phyloP scores from a whole-genome alignment of 2,797 vertebrate genomes.

The Chelmon rostratus region DNA sequence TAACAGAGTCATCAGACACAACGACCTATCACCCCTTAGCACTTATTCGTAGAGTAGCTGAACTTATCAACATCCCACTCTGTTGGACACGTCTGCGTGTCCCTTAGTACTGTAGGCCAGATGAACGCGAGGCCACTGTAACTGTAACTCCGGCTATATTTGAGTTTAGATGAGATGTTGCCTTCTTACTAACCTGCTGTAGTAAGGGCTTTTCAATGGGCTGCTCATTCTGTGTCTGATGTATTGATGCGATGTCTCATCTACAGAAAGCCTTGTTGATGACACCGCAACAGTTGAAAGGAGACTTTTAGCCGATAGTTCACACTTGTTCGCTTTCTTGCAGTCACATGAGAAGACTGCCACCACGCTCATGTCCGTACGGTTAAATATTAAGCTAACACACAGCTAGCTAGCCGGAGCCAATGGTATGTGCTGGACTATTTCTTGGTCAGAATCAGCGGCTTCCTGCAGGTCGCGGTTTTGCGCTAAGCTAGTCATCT shows the following conservation, averaged over 20 bases:
- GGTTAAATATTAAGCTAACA: not conserved
- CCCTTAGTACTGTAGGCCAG: slow-evolving; percentile 75
- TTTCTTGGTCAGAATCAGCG: not conserved
- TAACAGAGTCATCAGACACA: slow-evolving; percentile 58
- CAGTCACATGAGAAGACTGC: not conserved
- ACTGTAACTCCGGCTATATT: slow-evolving; percentile 51
- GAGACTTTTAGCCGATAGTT: slow-evolving; percentile 16
- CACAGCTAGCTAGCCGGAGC: not conserved
- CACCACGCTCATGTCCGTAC: not conserved
- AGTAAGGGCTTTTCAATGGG: slow-evolving; percentile 51
- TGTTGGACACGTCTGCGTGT: slow-evolving; percentile 63
- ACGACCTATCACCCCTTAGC: slow-evolving; percentile 52
- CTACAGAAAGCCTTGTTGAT: slow-evolving; percentile 38
- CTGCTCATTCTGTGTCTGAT: slow-evolving; percentile 41
- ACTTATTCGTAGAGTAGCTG: slow-evolving; percentile 66
- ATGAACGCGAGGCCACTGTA: slow-evolving; percentile 61
- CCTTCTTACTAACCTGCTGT: slow-evolving; percentile 62
- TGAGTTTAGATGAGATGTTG: slow-evolving; percentile 54
- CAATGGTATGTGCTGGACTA: not conserved
- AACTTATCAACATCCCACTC: slow-evolving; percentile 52
- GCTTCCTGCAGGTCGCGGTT: not conserved
- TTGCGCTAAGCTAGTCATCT: not conserved
- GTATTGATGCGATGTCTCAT: slow-evolving; percentile 49
- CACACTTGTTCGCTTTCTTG: not conserved
- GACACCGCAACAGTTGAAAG: slow-evolving; percentile 36